These are phyloP conservation scores for Anguilla anguilla DNA, from an alignment of 2,797 vertebrate genomes.

Conservation along the genomic window DNA sequence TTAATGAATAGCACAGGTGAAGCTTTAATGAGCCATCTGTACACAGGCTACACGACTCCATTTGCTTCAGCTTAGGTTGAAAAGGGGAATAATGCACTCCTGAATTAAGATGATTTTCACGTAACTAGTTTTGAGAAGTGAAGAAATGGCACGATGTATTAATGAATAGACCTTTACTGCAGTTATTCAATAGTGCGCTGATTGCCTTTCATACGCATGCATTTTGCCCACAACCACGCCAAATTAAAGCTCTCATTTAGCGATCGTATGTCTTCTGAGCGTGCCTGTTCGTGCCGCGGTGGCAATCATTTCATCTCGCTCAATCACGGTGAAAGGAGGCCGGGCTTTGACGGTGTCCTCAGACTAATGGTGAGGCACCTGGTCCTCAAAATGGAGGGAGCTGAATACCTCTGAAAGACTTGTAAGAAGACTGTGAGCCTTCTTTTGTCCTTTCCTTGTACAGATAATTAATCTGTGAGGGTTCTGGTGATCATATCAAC, in stretches of 20 bases:
- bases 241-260: slow-evolving; percentile 15
- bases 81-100: slow-evolving; percentile 15
- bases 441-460: not conserved
- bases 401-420: not conserved
- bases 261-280: not conserved
- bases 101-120: slow-evolving; percentile 28
- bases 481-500: not conserved
- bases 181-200: slow-evolving; percentile 24
- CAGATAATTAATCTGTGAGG: not conserved
- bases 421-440: not conserved
- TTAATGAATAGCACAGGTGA: slow-evolving; percentile 36
- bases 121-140: slow-evolving; percentile 12
- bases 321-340: not conserved
- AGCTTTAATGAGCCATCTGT: slow-evolving; percentile 24
- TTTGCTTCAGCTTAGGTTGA: slow-evolving; percentile 22
- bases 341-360: not conserved
- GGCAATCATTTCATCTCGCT: not conserved
- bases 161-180: slow-evolving; percentile 15
- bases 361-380: not conserved
- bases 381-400: not conserved
- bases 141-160: not conserved
- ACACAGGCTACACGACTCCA: slow-evolving; percentile 26
- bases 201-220: slow-evolving; percentile 18
- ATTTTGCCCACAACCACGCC: not conserved
- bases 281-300: not conserved